Base-by-base conservation (phyloP, 2,113 vertebrate species). In the Brienomyrus longianalis region DNA sequence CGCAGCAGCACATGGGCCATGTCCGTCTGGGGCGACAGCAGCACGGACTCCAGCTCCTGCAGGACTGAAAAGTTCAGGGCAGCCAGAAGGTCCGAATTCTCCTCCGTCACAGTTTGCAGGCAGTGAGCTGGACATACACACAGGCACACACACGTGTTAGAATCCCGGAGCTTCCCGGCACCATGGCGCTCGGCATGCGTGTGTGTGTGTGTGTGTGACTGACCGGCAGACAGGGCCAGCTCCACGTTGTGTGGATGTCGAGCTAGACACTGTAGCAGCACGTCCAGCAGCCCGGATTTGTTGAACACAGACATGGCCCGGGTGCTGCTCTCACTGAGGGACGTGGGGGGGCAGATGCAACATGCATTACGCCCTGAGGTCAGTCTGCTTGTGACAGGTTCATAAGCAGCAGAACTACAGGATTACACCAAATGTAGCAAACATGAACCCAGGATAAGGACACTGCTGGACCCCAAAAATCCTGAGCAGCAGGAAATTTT, bases 71-170 rank as follows among this genome's bases (percentile, higher is more conserved):
- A 43, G 91, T 94, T 96, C 90, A 98, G 93, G 43, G 96, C 96
- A 11, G 94, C 93, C 54, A 98, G 94, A 52, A 99, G 96, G 88
- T 99, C 98, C 1, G 96, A 92, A 92, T 99, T 99, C 88, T 99
- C 98, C 94, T 99, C 98, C 0, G 97, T 98, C 92, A 99, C 98
- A 1, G 97, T 97, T 94, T 99, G 98, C 91, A 99, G 94, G 93
- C 98, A 99, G 92, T 98, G 97, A 11, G 98, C 98, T 99, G 93
- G 74, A 90, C 87, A 92, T 56, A 92, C 91, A 91, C 39, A 91
- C 7, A 17, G 83, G 92, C 15, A 90, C 80, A 84, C 23, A 90
- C 93, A 93, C 91, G 90, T 88, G 15, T 54, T 35, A 87, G 23
- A 45, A 17, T 90, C 35, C 47, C 17, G 88, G 62, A 35, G 15